Conservation (phyloP, 1,140 invertebrate genomes). For the Philopotamus ludificatus region DNA sequence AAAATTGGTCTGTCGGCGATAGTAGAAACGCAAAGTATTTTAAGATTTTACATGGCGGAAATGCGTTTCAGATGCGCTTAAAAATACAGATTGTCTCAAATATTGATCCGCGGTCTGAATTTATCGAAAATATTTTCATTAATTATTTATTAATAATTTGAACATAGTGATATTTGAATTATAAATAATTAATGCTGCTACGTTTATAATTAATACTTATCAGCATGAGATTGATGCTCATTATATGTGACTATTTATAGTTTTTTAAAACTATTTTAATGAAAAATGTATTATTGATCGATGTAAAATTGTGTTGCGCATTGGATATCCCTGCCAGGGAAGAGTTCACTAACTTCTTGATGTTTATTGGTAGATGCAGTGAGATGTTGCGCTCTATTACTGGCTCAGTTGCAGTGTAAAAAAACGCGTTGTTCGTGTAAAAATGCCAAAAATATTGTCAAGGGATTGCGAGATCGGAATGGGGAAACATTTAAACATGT, state of each 20-base stretch:
- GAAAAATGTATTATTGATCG: too few species aligned
- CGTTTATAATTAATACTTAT: background rate
- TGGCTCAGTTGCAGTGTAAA: background rate
- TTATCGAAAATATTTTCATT: background rate
- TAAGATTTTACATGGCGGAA: conserved; percentile 20
- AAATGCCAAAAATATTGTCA: conserved; percentile 28
- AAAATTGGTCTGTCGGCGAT: conserved; percentile 14
- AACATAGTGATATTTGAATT: background rate
- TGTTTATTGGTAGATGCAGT: background rate
- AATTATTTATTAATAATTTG: background rate
- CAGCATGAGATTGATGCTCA: too few species aligned
- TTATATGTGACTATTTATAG: too few species aligned
- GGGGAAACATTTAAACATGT: background rate
- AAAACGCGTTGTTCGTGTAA: conserved; percentile 23
- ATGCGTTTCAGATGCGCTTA: conserved; percentile 21
- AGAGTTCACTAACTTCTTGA: conserved; percentile 11
- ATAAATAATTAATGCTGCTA: background rate
- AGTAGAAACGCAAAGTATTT: conserved; percentile 14
- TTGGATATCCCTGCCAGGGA: background rate
- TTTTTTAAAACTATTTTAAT: too few species aligned
- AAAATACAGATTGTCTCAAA: conserved; percentile 3
- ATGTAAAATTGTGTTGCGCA: too few species aligned
- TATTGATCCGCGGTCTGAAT: background rate
- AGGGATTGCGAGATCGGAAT: conserved; percentile 3
- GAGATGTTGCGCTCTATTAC: conserved; percentile 12